Base-by-base conservation (phyloP, 2,888 invertebrate genomes). In the Aleiodes alternator region DNA sequence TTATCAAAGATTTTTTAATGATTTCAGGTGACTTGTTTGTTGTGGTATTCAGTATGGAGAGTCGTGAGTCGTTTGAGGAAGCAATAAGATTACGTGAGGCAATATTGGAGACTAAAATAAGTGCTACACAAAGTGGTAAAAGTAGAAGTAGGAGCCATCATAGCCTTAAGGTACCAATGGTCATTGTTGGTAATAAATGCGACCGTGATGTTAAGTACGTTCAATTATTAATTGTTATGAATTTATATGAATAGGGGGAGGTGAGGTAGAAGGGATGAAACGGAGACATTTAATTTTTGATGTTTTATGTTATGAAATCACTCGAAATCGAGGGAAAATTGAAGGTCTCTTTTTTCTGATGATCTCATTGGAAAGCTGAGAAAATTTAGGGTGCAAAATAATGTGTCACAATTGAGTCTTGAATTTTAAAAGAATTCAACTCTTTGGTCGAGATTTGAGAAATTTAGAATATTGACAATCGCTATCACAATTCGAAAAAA, bases 161-260 rank as follows among this genome's bases (percentile, higher is more conserved):
- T 81, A 85, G 83, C 78, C 82, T 87, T 66, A 86, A 94, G 86
- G 95, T 96, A 64, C 96, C 96, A 55, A 96, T 97, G 94, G 94
- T 96, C 70, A 92, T 97, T 77, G 96, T 96, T 2, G 96, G 96
- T 71, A 97, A 96, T 89, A 97, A 97, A 91, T 94, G 95, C 89
- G 96, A 97, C 90, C 93, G 92, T 84, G 96, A 96, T 66, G 92
- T 94, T 84, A 94, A 93, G 95, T 95, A 87, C 89, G 92, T 90
- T 76, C 78, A 76, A 64, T 66, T 11, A 34, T 72, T 73, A 1
- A 69, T 59, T 69, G 56, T 43, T 71, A 7, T 50, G 61, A 14
- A 38, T 34, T n/a, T 29, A 9, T 56, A 14, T 11, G 53, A 23
- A 59, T 34, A 29, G 23, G 23, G 23, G 2, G 23, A 23, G 23